These are phyloP conservation scores for Lysandra coridon DNA, from an alignment of 2,888 invertebrate genomes.

Conservation along the genomic window DNA sequence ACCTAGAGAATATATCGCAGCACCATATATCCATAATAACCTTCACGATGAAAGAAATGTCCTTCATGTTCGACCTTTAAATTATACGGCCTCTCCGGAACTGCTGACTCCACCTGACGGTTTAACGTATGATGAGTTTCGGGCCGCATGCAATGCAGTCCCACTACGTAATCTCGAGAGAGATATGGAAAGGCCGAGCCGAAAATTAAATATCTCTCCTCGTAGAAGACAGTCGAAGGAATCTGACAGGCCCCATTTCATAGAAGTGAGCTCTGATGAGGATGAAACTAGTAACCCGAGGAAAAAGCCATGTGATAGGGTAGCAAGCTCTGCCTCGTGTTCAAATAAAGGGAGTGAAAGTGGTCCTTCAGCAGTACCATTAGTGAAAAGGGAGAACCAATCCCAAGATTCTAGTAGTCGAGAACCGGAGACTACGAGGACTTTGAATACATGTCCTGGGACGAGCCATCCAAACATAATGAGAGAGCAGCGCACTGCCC, in stretches of 20 bases:
- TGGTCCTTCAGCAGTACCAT: slow-evolving; percentile 41
- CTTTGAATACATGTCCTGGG: background rate
- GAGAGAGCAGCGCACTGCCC: slow-evolving; percentile 35
- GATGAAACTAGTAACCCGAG: slow-evolving; percentile 61
- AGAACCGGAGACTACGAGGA: slow-evolving; percentile 17
- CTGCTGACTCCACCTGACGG: slow-evolving; percentile 46
- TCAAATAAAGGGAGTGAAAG: slow-evolving; percentile 33
- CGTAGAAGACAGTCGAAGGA: slow-evolving; percentile 67
- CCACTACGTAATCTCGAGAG: slow-evolving; percentile 44
- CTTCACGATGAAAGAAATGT: slow-evolving; percentile 57
- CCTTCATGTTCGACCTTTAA: slow-evolving; percentile 50
- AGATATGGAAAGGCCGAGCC: slow-evolving; percentile 67
- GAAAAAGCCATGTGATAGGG: slow-evolving; percentile 55
- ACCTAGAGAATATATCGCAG: slow-evolving; percentile 53
- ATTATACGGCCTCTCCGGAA: slow-evolving; percentile 52
- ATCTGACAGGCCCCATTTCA: slow-evolving; percentile 58
- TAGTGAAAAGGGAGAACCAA: slow-evolving; percentile 60
- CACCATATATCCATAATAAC: slow-evolving; percentile 58
- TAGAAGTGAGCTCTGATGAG: slow-evolving; percentile 76
- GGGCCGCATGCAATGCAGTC: slow-evolving; percentile 45
- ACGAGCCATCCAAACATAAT: slow-evolving; percentile 33
- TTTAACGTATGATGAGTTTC: slow-evolving; percentile 46
- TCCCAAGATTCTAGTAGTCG: slow-evolving; percentile 44
- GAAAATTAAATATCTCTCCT: slow-evolving; percentile 71
- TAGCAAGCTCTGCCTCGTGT: background rate